Base-by-base conservation (phyloP, 2,113 vertebrate species). In the Lophura nycthemera region DNA sequence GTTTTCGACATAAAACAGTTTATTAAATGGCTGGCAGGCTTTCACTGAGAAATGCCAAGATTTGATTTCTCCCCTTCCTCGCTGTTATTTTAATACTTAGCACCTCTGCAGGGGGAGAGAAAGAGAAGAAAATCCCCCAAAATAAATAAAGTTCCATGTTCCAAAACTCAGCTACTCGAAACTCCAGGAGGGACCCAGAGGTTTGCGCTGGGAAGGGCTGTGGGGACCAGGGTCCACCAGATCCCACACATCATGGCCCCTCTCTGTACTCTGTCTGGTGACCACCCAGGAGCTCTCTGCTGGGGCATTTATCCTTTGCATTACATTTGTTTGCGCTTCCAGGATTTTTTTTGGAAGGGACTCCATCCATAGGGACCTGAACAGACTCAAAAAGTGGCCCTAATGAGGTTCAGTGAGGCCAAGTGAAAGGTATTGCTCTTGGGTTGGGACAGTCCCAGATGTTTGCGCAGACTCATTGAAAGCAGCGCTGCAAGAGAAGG, bases 1-100 rank as follows among this genome's bases (percentile, higher is more conserved):
- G 83, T 94, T 96, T 95, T 90, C 77, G 82, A 8, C 80, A 52
- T 88, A 86, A 93, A 94, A 47, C 79, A 92, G 61, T 91, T 95
- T 91, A 95, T 95, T 94, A 95, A 94, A 94, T 61, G 52, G 57
- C 94, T 83, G 89, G 72, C 69, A 91, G 76, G 30, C 73, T 88
- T 92, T 94, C 83, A 81, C 88, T 88, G 48, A 88, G 86, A 94
- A 95, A 88, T 83, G 69, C 69, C 88, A 90, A 92, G 60, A 91
- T 65, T 65, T 81, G 93, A 92, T 81, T 96, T 91, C 85, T 88
- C 64, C 73, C 57, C 56, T 91, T 92, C 75, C 43, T 92, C 1
- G 0, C 48, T 90, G 82, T 91, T 95, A 80, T 86, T 95, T 95
- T 94, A 89, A 71, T 90, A 32, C 54, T 92, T 90, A 75, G 61